Conservation (phyloP, 1,140 invertebrate genomes). For the Philopotamus ludificatus region DNA sequence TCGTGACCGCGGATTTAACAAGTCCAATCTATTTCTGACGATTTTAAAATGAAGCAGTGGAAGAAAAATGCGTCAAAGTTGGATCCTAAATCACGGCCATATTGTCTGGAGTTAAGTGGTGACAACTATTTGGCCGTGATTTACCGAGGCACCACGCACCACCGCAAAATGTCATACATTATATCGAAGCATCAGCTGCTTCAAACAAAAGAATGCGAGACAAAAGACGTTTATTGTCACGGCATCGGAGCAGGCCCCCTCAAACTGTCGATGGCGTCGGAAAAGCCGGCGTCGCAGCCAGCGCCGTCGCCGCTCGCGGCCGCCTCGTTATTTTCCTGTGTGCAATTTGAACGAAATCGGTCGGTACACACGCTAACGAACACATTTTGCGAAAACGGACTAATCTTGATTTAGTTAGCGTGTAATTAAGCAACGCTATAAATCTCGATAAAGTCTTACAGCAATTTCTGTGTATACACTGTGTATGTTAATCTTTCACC, state of each 20-base stretch:
- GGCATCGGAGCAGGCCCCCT: not conserved
- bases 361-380: no score
- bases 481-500: no score
- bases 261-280: not conserved
- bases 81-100: conserved; percentile 38
- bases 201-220: conserved; percentile 39
- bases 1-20: no score
- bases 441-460: no score
- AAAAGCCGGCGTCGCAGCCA: not conserved
- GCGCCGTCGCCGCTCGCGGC: no score
- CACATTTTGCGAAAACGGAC: no score
- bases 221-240: conserved; percentile 28
- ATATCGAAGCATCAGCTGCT: conserved; percentile 38
- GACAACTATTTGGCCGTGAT: conserved; percentile 41
- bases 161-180: conserved; percentile 40
- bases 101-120: conserved; percentile 42
- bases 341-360: no score
- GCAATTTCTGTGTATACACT: no score
- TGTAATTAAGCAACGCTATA: no score
- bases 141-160: conserved; percentile 27
- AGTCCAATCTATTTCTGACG: not conserved
- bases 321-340: no score
- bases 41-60: conserved; percentile 5
- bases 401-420: no score
- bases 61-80: conserved; percentile 38